Base-by-base conservation (phyloP, 2,113 vertebrate genomes). In the Pleuronectes platessa region DNA sequence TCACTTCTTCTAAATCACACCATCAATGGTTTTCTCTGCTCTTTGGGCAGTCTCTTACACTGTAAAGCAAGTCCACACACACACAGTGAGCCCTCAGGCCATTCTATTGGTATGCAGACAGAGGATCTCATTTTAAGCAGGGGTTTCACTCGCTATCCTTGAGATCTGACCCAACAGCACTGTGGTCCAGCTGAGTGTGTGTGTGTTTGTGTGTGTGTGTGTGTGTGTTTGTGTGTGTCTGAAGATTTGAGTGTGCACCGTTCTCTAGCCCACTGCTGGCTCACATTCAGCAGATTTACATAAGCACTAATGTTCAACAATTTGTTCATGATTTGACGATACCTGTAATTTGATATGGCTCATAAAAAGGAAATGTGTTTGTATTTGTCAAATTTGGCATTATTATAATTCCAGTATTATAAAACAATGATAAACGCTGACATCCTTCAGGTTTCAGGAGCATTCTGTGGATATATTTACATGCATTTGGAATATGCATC, bases 81-180 rank as follows among this genome's bases (percentile, higher is more conserved):
- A 71, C 65, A 70, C 23, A n/a, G 45, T 23, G 23, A 75, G 77
- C 72, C 90, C 82, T 12, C 17, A 80, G 78, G 84, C 84, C 42
- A 42, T 63, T 66, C 65, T 23, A 65, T 89, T 85, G 68, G 86
- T 85, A 87, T 89, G 84, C 86, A 91, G 78, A 87, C 79, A 42
- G 84, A 78, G 45, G 64, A 74, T 74, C 61, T 80, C 66, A 69
- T 71, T 87, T 78, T 72, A 70, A 76, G 74, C 61, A 71, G 76
- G 68, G 59, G 40, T 71, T 74, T 74, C 71, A 66, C 76, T 89
- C 21, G 2, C 79, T 54, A 81, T 81, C 83, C 78, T 88, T 79
- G 65, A 85, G 74, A 76, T 60, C 71, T 69, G 67, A 83, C 76
- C 75, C 55, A 55, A 72, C 53, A 64, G 69, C 40, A 66, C 60